Evolutionary conservation across 2,888 invertebrate genomes (phyloP).

Genomic region (Diaphora mendica): DNA sequence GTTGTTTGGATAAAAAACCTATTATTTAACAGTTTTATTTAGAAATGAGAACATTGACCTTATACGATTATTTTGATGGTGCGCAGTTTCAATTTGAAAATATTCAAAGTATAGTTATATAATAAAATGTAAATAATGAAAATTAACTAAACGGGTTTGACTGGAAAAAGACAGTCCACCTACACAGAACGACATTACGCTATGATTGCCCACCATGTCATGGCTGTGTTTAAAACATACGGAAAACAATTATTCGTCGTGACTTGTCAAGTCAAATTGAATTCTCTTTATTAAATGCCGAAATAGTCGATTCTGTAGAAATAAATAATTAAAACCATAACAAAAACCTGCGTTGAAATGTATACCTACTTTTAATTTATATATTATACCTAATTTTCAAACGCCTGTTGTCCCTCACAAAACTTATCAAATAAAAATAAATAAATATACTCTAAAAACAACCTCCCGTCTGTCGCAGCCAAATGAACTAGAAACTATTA

Average conservation of each 20-base stretch:
- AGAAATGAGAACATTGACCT: not conserved
- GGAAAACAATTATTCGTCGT: not conserved
- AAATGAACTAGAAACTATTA: not conserved
- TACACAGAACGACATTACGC: slow-evolving; percentile 1
- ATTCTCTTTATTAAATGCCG: not conserved
- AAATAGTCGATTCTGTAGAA: not conserved
- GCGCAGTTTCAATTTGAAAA: not conserved
- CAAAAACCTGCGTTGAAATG: not conserved
- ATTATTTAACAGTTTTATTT: not conserved
- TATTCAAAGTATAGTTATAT: not conserved
- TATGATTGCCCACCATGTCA: not conserved
- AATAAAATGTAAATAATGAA: not conserved
- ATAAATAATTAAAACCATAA: not conserved
- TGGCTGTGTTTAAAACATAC: not conserved
- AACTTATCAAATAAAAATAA: too few relatives aligned
- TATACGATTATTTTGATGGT: not conserved
- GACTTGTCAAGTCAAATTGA: not conserved
- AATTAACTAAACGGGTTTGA: slow-evolving; percentile 5
- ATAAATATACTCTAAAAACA: too few relatives aligned
- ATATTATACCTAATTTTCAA: not conserved
- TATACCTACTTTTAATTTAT: not conserved
- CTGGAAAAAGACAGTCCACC: slow-evolving; percentile 3
- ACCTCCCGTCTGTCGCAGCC: too few relatives aligned
- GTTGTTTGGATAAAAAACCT: not conserved
- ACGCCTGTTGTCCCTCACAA: too few relatives aligned